phyloP scores from a whole-genome alignment of 2,888 invertebrate genomes.

The Chironomus tentans region DNA sequence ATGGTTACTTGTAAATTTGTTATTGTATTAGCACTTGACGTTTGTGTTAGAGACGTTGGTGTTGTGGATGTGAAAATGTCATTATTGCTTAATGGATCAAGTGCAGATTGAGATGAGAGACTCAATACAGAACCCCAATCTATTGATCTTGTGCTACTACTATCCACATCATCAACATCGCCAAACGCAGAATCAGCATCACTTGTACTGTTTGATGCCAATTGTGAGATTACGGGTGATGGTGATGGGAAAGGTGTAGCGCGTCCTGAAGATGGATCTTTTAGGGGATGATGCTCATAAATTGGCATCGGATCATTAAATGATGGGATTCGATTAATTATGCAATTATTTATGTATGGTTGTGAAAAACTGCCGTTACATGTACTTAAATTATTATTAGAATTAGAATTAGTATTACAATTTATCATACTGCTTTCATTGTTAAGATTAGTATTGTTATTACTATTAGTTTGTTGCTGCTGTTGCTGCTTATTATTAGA shows the following conservation, averaged over 20 bases:
- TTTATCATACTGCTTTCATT: constrained; percentile 26
- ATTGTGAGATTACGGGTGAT: constrained; percentile 34
- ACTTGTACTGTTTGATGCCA: background rate
- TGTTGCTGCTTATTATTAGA: constrained; percentile 30
- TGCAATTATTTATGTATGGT: constrained; percentile 25
- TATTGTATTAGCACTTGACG: constrained; percentile 30
- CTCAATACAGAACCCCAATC: constrained; percentile 89
- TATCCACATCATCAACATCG: constrained; percentile 46
- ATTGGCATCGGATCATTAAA: constrained; percentile 35
- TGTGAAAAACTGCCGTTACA: constrained; percentile 26
- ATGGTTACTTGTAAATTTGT: constrained; percentile 38
- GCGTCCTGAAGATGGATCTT: constrained; percentile 47
- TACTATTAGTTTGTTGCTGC: constrained; percentile 34
- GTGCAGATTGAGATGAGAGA: constrained; percentile 74
- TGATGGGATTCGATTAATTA: constrained; percentile 18
- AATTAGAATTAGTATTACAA: constrained; percentile 7
- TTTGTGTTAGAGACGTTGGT: constrained; percentile 29
- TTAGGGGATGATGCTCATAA: constrained; percentile 42
- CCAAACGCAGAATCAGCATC: constrained; percentile 70
- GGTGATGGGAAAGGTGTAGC: constrained; percentile 58
- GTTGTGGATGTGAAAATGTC: constrained; percentile 51
- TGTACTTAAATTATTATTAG: constrained; percentile 4
- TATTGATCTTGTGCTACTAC: constrained; percentile 58
- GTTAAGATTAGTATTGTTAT: constrained; percentile 2
- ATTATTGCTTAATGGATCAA: constrained; percentile 72